A percentile compares a stretch with the other conserved stretches of the same genome.
phyloP scores from a whole-genome alignment of 2,797 vertebrate species.

The Babyrousa celebensis region DNA sequence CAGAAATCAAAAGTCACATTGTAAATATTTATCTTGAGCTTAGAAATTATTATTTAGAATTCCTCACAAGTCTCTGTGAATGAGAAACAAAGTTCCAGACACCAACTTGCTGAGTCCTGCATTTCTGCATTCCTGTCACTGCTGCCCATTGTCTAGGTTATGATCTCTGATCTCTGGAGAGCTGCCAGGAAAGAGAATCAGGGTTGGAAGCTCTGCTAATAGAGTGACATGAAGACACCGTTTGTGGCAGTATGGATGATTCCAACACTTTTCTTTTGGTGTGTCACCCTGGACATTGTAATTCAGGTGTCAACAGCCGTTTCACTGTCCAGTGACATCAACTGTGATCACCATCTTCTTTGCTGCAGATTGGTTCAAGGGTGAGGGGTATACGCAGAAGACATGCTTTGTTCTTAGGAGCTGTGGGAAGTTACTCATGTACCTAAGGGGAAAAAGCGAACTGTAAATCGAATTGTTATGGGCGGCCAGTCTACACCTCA shows the following conservation, averaged over 20 bases:
- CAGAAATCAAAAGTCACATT: neutral
- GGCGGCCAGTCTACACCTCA: neutral
- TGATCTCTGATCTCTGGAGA: neutral
- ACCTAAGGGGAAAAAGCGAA: neutral
- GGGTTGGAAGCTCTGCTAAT: neutral
- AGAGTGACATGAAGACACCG: neutral
- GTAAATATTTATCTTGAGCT: neutral
- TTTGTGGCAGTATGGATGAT: neutral
- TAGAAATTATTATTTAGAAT: neutral
- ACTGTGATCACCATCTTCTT: neutral
- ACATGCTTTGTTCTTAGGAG: neutral
- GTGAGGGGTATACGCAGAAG: neutral
- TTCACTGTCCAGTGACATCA: neutral
- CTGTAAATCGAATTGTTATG: neutral
- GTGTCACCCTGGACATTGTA: neutral
- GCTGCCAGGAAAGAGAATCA: neutral
- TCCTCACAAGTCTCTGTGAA: neutral
- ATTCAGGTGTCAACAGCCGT: neutral
- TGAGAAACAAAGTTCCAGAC: neutral
- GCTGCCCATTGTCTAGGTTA: neutral
- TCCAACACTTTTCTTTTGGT: neutral
- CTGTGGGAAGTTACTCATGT: neutral
- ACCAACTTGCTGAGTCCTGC: neutral
- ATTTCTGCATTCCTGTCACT: neutral
- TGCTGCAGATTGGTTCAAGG: neutral